Evolutionary conservation across 2,113 vertebrate genomes (phyloP).

Genomic region (Artemisiospiza belli): DNA sequence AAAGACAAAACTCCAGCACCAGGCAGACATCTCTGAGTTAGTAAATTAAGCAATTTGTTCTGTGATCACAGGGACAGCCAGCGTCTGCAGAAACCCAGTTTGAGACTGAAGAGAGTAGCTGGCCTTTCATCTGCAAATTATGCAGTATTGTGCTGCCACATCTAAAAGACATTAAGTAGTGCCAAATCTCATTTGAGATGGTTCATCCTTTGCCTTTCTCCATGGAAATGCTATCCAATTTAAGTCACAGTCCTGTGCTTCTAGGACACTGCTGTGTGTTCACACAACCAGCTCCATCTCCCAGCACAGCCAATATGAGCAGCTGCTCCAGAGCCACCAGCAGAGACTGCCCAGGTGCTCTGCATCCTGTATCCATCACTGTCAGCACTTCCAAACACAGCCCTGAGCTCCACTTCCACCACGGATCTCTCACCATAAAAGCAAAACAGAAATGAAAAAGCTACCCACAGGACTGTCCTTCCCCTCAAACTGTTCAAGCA

Average conservation of each 20-base stretch:
- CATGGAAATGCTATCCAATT: background rate
- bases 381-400: background rate
- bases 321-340: background rate
- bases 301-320: rapidly evolving
- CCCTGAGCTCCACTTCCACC: background rate
- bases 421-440: background rate
- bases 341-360: background rate
- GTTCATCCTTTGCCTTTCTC: background rate
- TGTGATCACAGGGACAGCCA: background rate
- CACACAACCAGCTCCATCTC: background rate
- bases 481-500: background rate
- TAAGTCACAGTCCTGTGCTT: background rate
- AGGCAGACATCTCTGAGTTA: background rate
- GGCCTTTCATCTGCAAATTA: background rate
- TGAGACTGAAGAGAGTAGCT: background rate
- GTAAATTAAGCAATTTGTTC: slow-evolving; percentile 25
- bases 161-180: background rate
- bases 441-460: background rate
- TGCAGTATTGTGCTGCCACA: background rate
- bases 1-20: background rate
- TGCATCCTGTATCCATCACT: rapidly evolving
- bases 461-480: background rate
- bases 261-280: background rate
- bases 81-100: background rate
- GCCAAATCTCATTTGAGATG: background rate